Conservation (phyloP, 2,888 invertebrate genomes). For the Panzeria rudis region DNA sequence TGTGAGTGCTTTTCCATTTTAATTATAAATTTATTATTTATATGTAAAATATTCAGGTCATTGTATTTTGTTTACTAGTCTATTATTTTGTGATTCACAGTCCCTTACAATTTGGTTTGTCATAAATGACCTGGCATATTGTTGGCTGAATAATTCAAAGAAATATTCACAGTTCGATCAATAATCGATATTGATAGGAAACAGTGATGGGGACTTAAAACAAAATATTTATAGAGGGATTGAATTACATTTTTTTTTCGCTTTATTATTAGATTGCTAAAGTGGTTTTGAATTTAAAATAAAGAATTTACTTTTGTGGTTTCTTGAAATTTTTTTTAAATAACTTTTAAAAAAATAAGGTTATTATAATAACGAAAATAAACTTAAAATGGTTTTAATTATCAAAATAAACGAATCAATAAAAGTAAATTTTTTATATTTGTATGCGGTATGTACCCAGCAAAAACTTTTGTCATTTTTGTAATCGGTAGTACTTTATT, state of each 20-base stretch:
- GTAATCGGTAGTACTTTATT: too few relatives aligned
- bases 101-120: not conserved
- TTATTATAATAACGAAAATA: too few relatives aligned
- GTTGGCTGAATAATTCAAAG: conserved; percentile 2
- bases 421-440: too few relatives aligned
- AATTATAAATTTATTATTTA: conserved; percentile 41
- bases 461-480: too few relatives aligned
- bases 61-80: conserved; percentile 7
- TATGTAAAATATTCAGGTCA: conserved; percentile 18
- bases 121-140: not conserved
- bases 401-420: not conserved
- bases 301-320: too few relatives aligned
- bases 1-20: conserved; percentile 39
- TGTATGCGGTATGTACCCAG: too few relatives aligned
- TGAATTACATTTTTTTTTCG: not conserved
- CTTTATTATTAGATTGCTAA: not conserved
- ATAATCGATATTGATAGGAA: not conserved
- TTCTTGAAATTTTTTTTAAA: not conserved
- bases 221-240: not conserved
- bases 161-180: not conserved
- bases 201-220: not conserved
- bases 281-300: not conserved
- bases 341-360: not conserved
- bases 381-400: not conserved
- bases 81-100: not conserved